phyloP scores from a whole-genome alignment of 2,113 vertebrate species.

The Bambusicola thoracicus region DNA sequence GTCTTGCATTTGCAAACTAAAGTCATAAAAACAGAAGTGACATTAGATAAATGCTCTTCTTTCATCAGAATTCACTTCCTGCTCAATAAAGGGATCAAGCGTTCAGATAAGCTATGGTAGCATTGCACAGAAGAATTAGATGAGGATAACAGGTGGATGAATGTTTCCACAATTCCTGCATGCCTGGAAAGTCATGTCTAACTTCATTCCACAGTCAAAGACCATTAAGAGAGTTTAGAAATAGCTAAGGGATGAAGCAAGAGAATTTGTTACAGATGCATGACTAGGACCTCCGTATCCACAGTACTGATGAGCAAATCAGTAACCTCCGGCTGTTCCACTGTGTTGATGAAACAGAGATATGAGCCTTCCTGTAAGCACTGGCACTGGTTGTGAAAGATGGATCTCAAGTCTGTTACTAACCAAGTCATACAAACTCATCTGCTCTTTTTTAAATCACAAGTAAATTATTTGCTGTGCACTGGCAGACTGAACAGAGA shows the following conservation, averaged over 20 bases:
- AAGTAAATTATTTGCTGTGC: background rate
- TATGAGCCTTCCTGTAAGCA: background rate
- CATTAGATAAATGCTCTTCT: background rate
- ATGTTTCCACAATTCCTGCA: background rate
- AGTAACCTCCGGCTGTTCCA: background rate
- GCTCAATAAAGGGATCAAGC: background rate
- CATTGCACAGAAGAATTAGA: background rate
- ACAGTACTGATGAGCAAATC: background rate
- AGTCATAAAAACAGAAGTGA: background rate
- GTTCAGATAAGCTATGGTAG: background rate
- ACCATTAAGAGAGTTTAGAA: background rate
- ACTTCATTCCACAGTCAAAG: background rate
- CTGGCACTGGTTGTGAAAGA: background rate
- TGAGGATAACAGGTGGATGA: background rate
- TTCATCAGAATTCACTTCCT: background rate
- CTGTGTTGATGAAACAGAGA: fast-evolving
- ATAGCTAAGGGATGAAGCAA: background rate
- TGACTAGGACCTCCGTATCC: background rate
- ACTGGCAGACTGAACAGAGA: background rate
- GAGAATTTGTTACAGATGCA: fast-evolving
- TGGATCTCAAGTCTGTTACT: background rate
- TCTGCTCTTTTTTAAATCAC: background rate
- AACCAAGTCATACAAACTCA: background rate
- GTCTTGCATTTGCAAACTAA: background rate
- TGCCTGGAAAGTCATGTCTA: background rate